Percentiles rank a stretch among this genome's conserved stretches.
phyloP scores from a whole-genome alignment of 2,113 vertebrate genomes.

The Malaclemys terrapin region DNA sequence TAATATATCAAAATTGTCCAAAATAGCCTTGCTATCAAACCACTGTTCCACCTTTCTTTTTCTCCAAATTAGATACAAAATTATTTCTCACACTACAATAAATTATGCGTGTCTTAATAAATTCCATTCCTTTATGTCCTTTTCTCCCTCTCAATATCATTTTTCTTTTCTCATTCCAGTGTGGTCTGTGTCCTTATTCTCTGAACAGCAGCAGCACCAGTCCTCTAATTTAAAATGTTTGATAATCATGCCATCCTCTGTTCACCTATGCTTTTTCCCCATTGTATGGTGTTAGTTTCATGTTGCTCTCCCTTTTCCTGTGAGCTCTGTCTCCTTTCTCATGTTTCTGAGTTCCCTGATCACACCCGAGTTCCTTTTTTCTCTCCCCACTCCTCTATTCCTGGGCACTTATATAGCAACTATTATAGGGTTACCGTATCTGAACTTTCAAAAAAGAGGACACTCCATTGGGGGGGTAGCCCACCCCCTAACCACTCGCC shows the following conservation, averaged over 20 bases:
- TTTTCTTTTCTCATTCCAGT: background rate
- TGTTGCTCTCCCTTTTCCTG: background rate
- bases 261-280: background rate
- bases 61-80: background rate
- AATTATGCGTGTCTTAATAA: background rate
- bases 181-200: background rate
- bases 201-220: background rate
- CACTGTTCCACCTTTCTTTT: background rate
- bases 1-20: background rate
- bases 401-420: background rate
- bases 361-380: background rate
- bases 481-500: too few relatives aligned
- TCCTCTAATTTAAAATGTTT: background rate
- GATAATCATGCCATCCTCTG: background rate
- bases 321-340: rapidly evolving
- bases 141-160: background rate
- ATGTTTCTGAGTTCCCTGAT: background rate
- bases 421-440: background rate
- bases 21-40: background rate
- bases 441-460: too few relatives aligned
- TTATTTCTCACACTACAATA: background rate
- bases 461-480: too few relatives aligned
- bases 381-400: background rate
- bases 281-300: background rate
- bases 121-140: background rate